A percentile compares a stretch with the other conserved stretches of the same genome.
phyloP scores from a whole-genome alignment of 2,888 invertebrate species.

The Dicycla oo region DNA sequence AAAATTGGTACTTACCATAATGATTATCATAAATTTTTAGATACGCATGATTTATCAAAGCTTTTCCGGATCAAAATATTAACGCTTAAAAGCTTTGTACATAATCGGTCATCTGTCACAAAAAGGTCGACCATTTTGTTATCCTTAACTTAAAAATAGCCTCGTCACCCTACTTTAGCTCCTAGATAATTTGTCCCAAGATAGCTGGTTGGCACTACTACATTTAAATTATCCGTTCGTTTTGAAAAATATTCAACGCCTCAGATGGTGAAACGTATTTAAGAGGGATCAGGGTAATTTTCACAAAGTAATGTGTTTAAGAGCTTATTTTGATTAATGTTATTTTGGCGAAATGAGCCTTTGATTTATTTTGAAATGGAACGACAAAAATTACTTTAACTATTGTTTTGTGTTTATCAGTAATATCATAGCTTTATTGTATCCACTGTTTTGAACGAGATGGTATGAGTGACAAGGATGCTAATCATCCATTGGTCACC shows the following conservation, averaged over 20 bases:
- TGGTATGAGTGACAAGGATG: neutral
- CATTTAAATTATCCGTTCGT: slow-evolving; percentile 59
- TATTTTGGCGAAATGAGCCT: neutral
- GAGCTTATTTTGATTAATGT: slow-evolving; percentile 31
- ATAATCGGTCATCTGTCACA: slow-evolving; percentile 11
- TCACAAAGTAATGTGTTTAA: slow-evolving; percentile 11
- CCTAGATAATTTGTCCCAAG: slow-evolving; percentile 58
- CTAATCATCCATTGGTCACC: too few species aligned
- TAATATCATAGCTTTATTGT: too few species aligned
- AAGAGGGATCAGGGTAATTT: slow-evolving; percentile 25
- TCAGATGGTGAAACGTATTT: slow-evolving; percentile 32
- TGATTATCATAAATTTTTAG: too few species aligned
- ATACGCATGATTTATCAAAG: neutral
- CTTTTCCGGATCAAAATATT: slow-evolving; percentile 24
- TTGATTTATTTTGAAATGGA: slow-evolving; percentile 15
- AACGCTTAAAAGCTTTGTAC: slow-evolving; percentile 17
- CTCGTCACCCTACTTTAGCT: slow-evolving; percentile 45
- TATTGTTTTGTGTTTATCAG: neutral
- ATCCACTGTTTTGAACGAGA: too few species aligned
- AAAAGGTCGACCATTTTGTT: slow-evolving; percentile 11
- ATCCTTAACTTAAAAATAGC: slow-evolving; percentile 8
- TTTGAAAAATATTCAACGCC: slow-evolving; percentile 42
- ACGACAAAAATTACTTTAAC: neutral
- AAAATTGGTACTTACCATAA: neutral
- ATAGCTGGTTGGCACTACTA: slow-evolving; percentile 52